Percentiles rank a stretch among this genome's conserved stretches.
These are phyloP conservation scores for Lepus oiostolus DNA, from an alignment of 2,797 vertebrate genomes.

Conservation along the genomic window DNA sequence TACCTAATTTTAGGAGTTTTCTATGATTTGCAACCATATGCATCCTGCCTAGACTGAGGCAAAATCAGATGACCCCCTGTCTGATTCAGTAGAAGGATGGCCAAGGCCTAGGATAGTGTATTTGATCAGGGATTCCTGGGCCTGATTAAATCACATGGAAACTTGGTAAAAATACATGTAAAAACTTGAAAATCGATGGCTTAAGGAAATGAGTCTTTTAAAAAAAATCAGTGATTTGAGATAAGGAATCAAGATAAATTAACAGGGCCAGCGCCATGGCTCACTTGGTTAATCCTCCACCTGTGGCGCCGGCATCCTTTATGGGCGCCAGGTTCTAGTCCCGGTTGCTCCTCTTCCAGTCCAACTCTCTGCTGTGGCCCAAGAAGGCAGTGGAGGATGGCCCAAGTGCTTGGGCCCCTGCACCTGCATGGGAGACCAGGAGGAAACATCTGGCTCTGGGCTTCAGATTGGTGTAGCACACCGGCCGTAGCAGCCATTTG, in stretches of 20 bases:
- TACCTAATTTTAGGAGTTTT: constrained; percentile 2
- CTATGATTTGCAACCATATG: constrained; percentile 1
- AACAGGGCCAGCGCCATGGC: neutral
- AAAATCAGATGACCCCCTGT: neutral
- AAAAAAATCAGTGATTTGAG: neutral
- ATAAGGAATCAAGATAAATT: neutral
- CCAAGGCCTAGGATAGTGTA: neutral
- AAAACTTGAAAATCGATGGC: constrained; percentile 6
- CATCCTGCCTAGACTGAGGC: neutral
- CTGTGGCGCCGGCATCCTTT: too few relatives aligned
- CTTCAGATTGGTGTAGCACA: too few relatives aligned
- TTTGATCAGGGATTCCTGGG: neutral
- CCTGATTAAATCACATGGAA: neutral
- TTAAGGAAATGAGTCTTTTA: constrained; percentile 32
- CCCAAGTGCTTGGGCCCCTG: too few relatives aligned
- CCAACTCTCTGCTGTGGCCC: too few relatives aligned
- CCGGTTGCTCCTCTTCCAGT: too few relatives aligned
- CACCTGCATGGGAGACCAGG: too few relatives aligned
- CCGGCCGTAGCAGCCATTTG: too few relatives aligned
- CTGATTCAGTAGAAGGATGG: neutral
- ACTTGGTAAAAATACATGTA: neutral
- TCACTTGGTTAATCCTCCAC: too few relatives aligned
- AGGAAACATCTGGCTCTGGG: too few relatives aligned
- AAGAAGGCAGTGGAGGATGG: too few relatives aligned
- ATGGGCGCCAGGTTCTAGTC: too few relatives aligned